Evolutionary conservation across 2,113 vertebrate species (phyloP).

Genomic region (Pachypanchax playfairii): DNA sequence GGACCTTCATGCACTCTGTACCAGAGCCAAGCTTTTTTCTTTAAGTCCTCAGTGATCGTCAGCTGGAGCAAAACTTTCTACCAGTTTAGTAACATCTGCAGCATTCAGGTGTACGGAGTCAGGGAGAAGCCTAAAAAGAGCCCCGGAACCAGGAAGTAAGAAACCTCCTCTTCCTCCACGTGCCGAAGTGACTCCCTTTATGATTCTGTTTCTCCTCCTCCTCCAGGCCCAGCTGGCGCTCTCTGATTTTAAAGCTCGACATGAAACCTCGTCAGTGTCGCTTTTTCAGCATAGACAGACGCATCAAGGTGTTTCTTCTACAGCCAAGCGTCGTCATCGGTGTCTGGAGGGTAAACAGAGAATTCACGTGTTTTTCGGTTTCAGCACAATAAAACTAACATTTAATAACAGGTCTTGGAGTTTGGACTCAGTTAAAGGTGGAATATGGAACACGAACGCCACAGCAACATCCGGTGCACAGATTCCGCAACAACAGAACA

Average conservation of each 20-base stretch:
- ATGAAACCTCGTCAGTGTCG: accelerated
- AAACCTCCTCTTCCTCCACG: conserved; percentile 2
- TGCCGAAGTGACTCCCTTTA: no score
- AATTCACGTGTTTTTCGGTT: background rate
- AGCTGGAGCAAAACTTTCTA: conserved; percentile 19
- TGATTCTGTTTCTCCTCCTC: background rate
- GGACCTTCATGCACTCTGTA: background rate
- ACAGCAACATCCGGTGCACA: no score
- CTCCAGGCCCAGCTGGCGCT: conserved; percentile 50
- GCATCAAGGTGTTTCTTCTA: conserved; percentile 22
- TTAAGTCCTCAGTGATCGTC: conserved; percentile 36
- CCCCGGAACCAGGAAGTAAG: conserved; percentile 1
- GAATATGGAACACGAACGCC: no score
- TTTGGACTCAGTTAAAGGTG: no score
- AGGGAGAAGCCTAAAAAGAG: background rate
- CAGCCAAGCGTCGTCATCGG: conserved; percentile 32
- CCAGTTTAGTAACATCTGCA: conserved; percentile 17
- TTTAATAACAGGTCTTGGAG: no score
- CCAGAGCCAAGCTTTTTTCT: conserved; percentile 27
- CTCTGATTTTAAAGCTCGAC: conserved; percentile 42
- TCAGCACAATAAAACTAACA: no score
- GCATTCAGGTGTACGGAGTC: conserved; percentile 47
- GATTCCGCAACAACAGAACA: no score
- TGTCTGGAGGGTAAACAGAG: conserved; percentile 52
- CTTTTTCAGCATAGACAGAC: conserved; percentile 19